These are phyloP conservation scores for Ciconia maguari DNA, from an alignment of 2,113 vertebrate species.

Conservation along the genomic window DNA sequence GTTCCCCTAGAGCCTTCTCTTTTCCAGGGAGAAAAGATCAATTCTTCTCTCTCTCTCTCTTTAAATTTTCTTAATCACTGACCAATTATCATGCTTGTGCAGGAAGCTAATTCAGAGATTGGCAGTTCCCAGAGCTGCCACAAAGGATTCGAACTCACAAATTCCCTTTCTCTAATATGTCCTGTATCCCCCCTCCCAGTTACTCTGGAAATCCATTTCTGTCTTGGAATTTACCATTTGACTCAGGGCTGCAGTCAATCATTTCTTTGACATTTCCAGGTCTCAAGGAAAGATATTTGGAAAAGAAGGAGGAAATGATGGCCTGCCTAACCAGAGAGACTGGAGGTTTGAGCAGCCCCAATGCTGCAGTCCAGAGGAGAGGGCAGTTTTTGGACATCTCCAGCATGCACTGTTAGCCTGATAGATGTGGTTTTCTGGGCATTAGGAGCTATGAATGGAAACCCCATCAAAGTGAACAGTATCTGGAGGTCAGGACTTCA, in stretches of 20 bases:
- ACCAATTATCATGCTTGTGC: not conserved
- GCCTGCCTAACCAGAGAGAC: rapidly evolving
- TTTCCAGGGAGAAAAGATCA: not conserved
- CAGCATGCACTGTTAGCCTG: not conserved
- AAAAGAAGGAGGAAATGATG: not conserved
- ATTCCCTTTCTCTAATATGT: not conserved
- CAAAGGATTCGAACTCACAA: not conserved
- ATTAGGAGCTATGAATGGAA: not conserved
- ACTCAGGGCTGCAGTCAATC: not conserved
- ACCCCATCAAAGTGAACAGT: rapidly evolving
- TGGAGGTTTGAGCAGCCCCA: not conserved
- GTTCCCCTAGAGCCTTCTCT: not conserved
- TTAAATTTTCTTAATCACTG: not conserved
- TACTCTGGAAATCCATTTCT: not conserved
- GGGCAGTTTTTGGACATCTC: not conserved
- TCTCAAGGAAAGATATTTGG: not conserved
- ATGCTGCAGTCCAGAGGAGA: not conserved
- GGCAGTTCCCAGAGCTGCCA: not conserved
- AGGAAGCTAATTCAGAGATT: not conserved
- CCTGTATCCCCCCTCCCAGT: not conserved
- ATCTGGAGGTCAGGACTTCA: not conserved
- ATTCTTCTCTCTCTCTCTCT: not conserved
- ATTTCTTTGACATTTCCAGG: not conserved
- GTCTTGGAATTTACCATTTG: not conserved
- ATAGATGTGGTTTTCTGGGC: not conserved